phyloP scores from a whole-genome alignment of 2,888 invertebrate species.

The Tinea pellionella region DNA sequence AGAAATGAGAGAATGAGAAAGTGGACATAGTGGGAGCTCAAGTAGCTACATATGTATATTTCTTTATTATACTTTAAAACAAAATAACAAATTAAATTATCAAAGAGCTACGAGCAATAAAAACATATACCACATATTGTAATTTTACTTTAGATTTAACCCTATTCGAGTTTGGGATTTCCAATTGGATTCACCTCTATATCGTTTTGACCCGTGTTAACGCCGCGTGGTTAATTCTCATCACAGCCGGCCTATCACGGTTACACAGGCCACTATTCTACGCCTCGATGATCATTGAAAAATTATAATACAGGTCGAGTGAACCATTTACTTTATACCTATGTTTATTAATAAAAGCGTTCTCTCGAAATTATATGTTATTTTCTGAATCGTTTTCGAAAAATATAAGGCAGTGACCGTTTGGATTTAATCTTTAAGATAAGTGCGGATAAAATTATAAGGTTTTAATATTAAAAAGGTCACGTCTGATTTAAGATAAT shows the following conservation, averaged over 20 bases:
- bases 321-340: not conserved
- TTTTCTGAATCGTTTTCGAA: not conserved
- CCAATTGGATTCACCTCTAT: conserved; percentile 14
- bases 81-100: too few species aligned
- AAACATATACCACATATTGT: not conserved
- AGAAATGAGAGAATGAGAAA: too few species aligned
- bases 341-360: not conserved
- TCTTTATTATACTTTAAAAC: too few species aligned
- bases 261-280: not conserved
- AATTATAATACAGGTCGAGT: not conserved
- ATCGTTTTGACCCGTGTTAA: conserved; percentile 9
- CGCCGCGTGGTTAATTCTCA: conserved; percentile 13
- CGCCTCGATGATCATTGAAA: not conserved
- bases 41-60: too few species aligned
- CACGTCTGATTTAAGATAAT: not conserved
- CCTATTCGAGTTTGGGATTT: conserved; percentile 1
- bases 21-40: too few species aligned
- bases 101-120: too few species aligned
- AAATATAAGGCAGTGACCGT: not conserved
- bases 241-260: conserved; percentile 2
- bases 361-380: not conserved
- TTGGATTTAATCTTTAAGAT: not conserved
- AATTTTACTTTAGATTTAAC: conserved; percentile 10
- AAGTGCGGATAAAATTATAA: not conserved
- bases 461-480: not conserved